Conservation (phyloP, 2,113 vertebrate genomes). For the Onychorhynchus coronatus region DNA sequence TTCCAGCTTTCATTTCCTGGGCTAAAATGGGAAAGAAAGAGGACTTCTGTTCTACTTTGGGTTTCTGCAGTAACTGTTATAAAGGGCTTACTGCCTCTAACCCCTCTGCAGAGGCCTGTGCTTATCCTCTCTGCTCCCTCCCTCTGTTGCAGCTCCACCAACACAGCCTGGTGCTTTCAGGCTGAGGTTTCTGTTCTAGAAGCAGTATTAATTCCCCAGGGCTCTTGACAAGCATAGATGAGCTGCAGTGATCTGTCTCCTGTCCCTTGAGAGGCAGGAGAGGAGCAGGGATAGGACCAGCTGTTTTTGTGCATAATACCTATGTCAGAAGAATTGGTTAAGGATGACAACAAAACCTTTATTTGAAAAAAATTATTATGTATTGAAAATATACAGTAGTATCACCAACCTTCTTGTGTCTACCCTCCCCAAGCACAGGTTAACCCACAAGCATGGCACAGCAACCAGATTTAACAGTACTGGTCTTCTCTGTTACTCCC, state of each 20-base stretch:
- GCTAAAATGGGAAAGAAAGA: neutral
- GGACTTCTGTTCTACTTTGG: neutral
- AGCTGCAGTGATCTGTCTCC: neutral
- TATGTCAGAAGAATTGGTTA: slow-evolving; percentile 4
- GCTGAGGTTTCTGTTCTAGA: neutral
- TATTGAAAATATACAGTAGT: slow-evolving; percentile 79
- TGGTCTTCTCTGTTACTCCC: slow-evolving; percentile 24
- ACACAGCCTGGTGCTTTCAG: neutral
- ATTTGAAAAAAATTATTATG: slow-evolving; percentile 77
- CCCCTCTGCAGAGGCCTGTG: neutral
- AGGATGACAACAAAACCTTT: slow-evolving; percentile 70
- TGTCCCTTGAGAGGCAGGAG: neutral
- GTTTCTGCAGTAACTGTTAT: neutral
- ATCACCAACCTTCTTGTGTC: neutral
- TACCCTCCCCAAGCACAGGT: slow-evolving; percentile 39
- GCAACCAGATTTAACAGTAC: slow-evolving; percentile 40
- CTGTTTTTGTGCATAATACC: neutral
- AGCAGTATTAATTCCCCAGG: neutral
- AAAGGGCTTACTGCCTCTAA: neutral
- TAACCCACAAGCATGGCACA: slow-evolving; percentile 42
- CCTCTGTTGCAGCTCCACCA: neutral
- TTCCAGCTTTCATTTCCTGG: neutral
- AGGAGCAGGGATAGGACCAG: neutral
- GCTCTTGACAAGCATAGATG: neutral
- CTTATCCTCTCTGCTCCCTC: neutral